Conservation (phyloP, 2,113 vertebrate species). For the Gavialis gangeticus region DNA sequence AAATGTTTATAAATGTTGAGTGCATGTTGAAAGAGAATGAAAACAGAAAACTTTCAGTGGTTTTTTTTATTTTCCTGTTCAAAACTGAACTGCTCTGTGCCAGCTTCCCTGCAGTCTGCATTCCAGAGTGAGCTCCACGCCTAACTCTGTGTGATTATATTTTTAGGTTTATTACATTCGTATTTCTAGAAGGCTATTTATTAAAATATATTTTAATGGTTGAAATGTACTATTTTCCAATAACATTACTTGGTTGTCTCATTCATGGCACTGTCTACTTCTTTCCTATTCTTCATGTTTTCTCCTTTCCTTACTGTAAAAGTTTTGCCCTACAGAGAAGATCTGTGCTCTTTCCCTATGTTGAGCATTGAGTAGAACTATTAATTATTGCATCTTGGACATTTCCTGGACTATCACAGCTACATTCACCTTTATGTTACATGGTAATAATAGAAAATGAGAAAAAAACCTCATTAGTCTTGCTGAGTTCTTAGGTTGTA, state of each 20-base stretch:
- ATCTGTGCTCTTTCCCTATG: not conserved
- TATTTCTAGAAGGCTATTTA: not conserved
- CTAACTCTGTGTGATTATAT: not conserved
- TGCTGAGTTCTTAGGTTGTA: not conserved
- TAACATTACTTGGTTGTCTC: not conserved
- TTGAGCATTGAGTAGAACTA: not conserved
- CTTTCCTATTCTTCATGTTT: not conserved
- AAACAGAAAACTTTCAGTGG: not conserved
- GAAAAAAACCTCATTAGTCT: not conserved
- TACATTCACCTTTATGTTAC: not conserved
- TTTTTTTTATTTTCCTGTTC: not conserved
- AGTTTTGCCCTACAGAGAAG: not conserved
- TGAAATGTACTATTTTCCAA: not conserved
- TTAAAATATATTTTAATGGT: not conserved
- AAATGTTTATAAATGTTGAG: not conserved
- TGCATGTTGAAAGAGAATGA: not conserved
- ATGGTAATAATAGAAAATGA: not conserved
- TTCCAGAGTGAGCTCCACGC: not conserved
- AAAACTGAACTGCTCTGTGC: not conserved
- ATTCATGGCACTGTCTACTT: not conserved
- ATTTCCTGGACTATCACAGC: too few relatives aligned
- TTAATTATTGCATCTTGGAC: not conserved
- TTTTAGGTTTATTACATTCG: rapidly evolving
- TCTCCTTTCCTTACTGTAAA: not conserved
- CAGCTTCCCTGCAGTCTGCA: not conserved